Evolutionary conservation across 2,113 vertebrate genomes (phyloP), one percentile per base, ranked within the genome.

Genomic region (Ameiurus melas): DNA sequence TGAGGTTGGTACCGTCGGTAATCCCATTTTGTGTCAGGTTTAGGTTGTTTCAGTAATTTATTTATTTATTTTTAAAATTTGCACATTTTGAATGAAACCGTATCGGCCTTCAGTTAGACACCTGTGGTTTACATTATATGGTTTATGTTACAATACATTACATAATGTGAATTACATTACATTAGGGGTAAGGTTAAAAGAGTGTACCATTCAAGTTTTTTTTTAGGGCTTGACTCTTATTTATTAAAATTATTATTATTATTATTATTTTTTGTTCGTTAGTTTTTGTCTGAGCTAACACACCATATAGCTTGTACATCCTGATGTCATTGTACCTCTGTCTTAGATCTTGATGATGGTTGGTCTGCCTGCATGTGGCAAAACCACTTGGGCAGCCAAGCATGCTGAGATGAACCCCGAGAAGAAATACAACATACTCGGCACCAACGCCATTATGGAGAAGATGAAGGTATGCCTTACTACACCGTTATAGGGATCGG

Each of bases 371-470:
- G 96, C 95, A 0, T 94, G 95, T 0, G 96, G 96, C 12, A 97
- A 97, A 91, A 96, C 96, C 0, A 97, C 96, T 0, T 97, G 96
- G 96, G 96, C 96, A 1, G 89, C 92, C 64, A 96, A 96, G 75
- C 95, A 97, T 13, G 93, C 95, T 0, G 93, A 93, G 10, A 95
- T 95, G 89, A 93, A 97, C 84, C 96, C 96, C 0, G 90, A 88
- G 68, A 97, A 97, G 93, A 97, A 96, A 62, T 97, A 94, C 90
- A 97, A 96, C 90, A 95, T 97, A 77, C 91, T 97, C 87, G 96
- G 96, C 4, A 97, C 96, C 91, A 97, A 97, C 19, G 95, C 96
- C 85, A 97, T 97, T 90, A 96, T 97, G 95, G 96, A 97, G 62
- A 97, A 97, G 87, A 97, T 97, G 96, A 95, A 95, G 94, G 96